phyloP scores from a whole-genome alignment of 2,888 invertebrate species.

The Aquatica leii region DNA sequence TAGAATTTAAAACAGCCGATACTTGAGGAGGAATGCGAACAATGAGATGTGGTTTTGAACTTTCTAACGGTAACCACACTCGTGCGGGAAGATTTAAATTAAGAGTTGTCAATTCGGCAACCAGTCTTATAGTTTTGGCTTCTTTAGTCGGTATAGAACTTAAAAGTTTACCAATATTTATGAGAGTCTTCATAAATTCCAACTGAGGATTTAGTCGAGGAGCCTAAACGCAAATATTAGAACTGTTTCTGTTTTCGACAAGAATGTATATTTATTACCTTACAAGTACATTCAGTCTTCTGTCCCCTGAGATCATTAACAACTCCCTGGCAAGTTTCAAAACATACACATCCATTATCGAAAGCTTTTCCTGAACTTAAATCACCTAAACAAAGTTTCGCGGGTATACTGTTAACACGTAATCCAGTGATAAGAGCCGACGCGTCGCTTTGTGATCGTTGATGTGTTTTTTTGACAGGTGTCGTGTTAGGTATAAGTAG shows the following conservation, averaged over 20 bases:
- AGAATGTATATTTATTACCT: slow-evolving; percentile 60
- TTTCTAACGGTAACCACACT: slow-evolving; percentile 96
- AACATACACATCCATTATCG: slow-evolving; percentile 95
- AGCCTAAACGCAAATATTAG: slow-evolving; percentile 63
- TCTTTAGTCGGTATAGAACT: slow-evolving; percentile 87
- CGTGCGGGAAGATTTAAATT: slow-evolving; percentile 97
- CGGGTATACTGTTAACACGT: slow-evolving; percentile 52
- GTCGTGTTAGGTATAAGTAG: slow-evolving; percentile 57
- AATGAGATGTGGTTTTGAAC: slow-evolving; percentile 86
- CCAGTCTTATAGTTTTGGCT: slow-evolving; percentile 88
- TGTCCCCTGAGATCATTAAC: slow-evolving; percentile 80
- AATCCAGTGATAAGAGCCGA: slow-evolving; percentile 69
- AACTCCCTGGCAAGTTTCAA: slow-evolving; percentile 82
- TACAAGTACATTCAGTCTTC: slow-evolving; percentile 80
- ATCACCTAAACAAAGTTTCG: slow-evolving; percentile 85
- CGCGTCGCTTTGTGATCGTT: slow-evolving; percentile 83
- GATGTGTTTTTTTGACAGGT: slow-evolving; percentile 78
- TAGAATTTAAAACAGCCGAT: slow-evolving; percentile 98
- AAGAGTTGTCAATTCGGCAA: slow-evolving; percentile 91
- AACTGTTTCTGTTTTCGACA: too few species aligned
- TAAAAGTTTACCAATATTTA: slow-evolving; percentile 84
- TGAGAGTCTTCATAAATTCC: slow-evolving; percentile 88
- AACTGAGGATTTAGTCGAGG: slow-evolving; percentile 84
- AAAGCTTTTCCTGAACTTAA: slow-evolving; percentile 94
- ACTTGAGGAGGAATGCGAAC: slow-evolving; percentile 97